Percentiles rank a stretch among this genome's conserved stretches.
These are phyloP conservation scores for Drosophila setifemur DNA, from an alignment of 1,140 invertebrate species.

Conservation along the genomic window DNA sequence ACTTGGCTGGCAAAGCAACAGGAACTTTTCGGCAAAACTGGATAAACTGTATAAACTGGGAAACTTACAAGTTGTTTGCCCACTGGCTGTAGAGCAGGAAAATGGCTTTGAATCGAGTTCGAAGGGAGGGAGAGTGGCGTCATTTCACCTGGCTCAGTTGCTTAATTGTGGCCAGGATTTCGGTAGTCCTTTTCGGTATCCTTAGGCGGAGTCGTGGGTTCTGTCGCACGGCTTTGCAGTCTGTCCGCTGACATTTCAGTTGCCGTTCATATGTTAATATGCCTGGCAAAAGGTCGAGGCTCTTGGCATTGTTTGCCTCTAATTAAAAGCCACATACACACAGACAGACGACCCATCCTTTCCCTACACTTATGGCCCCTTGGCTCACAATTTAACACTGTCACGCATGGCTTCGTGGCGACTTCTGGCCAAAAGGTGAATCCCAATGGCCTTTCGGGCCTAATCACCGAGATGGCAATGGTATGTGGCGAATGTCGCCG, in stretches of 20 bases:
- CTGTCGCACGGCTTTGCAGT: slow-evolving; percentile 37
- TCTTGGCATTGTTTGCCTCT: slow-evolving; percentile 57
- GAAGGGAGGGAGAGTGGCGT: slow-evolving; percentile 20
- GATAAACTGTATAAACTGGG: too few species aligned
- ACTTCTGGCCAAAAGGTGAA: slow-evolving; percentile 45
- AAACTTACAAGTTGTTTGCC: slow-evolving; percentile 56
- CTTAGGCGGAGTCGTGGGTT: slow-evolving; percentile 15
- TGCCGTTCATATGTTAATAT: slow-evolving; percentile 76
- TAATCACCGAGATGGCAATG: slow-evolving; percentile 65
- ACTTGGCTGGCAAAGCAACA: slow-evolving; percentile 37
- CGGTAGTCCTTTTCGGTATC: slow-evolving; percentile 14
- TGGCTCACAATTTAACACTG: slow-evolving; percentile 66
- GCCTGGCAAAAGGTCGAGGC: slow-evolving; percentile 44
- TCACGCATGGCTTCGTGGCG: slow-evolving; percentile 72
- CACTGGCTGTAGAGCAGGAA: too few species aligned
- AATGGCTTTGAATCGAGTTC: too few species aligned
- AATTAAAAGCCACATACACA: slow-evolving; percentile 66
- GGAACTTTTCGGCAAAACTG: slow-evolving; percentile 47
- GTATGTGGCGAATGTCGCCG: slow-evolving; percentile 21
- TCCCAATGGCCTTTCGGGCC: slow-evolving; percentile 36
- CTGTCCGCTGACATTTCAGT: slow-evolving; percentile 44
- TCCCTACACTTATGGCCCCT: too few species aligned
- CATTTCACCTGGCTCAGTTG: slow-evolving; percentile 35
- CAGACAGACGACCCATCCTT: too few species aligned
- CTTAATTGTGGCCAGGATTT: slow-evolving; percentile 59